Evolutionary conservation across 2,888 invertebrate species (phyloP), one percentile per base, ranked within the genome.

Genomic region (Diabrotica balteata): DNA sequence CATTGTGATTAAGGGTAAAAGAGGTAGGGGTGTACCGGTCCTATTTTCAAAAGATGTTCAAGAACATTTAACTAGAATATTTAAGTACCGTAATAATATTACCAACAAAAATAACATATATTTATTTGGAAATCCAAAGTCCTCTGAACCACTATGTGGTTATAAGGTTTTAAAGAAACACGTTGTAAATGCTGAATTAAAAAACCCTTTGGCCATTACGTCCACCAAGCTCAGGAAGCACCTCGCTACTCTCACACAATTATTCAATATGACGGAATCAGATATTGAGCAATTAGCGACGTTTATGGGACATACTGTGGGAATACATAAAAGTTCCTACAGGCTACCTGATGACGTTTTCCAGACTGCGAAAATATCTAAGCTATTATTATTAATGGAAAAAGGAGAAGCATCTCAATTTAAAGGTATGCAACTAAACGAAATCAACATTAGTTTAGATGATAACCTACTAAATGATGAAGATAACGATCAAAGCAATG

Each of bases 261-360:
- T 75, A 46, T 72, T 76, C 43, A 69, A 67, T 51, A 71, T 77
- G 73, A 52, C 67, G n/a, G 71, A 74, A 49, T 69, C 62, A 17
- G 75, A 75, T 50, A 53, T 75, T 11, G 75, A 76, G 49, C 77
- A 76, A 59, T 58, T 76, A 11, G 69, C 75, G 4, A 67, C 59
- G 8, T 77, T 76, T 59, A 76, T 77, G 75, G 74, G 73, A 9
- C 75, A 76, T 53, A 71, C 74, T n/a, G 2, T 63, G 10, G 70
- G 64, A n/a, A 63, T 71, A 7, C 74, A 76, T 67, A 64, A 61
- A 66, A 43, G 54, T 17, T 68, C 67, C 45, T 74, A 76, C 59
- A 54, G 46, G 55, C 44, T 68, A 54, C 59, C 65, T 50, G 59
- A 74, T 74, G 32, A 32, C 32, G 32, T 32, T 3, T 32, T 32